These are phyloP conservation scores for Tetranychus cinnabarinus DNA, from an alignment of 1,140 invertebrate species.

Conservation along the genomic window DNA sequence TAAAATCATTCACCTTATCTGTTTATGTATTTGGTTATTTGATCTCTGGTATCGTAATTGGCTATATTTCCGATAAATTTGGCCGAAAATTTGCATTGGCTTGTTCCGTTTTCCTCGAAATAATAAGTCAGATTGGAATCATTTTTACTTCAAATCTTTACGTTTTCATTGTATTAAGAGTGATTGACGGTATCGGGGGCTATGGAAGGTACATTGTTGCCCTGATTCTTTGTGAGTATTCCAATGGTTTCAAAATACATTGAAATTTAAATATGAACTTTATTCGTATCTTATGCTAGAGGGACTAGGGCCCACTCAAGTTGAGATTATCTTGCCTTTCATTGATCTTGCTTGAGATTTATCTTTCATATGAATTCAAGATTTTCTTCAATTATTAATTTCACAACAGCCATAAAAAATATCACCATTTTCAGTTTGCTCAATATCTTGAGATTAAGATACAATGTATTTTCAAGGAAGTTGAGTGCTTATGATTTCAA, in stretches of 20 bases:
- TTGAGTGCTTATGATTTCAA: too few relatives aligned
- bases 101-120: neutral
- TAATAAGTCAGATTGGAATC: neutral
- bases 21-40: slow-evolving; percentile 60
- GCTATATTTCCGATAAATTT: slow-evolving; percentile 51
- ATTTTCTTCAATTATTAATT: too few relatives aligned
- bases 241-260: too few relatives aligned
- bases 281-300: too few relatives aligned
- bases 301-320: neutral
- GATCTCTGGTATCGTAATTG: slow-evolving; percentile 49
- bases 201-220: neutral
- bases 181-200: neutral
- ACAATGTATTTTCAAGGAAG: too few relatives aligned
- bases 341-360: neutral
- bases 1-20: slow-evolving; percentile 43
- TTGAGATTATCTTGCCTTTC: neutral
- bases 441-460: too few relatives aligned
- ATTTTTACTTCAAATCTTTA: neutral
- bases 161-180: neutral
- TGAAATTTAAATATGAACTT: too few relatives aligned
- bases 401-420: too few relatives aligned
- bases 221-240: neutral
- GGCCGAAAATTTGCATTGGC: slow-evolving; percentile 4
- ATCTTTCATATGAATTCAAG: too few relatives aligned
- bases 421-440: too few relatives aligned